phyloP scores from a whole-genome alignment of 2,113 vertebrate genomes.

The Entomyzon cyanotis region DNA sequence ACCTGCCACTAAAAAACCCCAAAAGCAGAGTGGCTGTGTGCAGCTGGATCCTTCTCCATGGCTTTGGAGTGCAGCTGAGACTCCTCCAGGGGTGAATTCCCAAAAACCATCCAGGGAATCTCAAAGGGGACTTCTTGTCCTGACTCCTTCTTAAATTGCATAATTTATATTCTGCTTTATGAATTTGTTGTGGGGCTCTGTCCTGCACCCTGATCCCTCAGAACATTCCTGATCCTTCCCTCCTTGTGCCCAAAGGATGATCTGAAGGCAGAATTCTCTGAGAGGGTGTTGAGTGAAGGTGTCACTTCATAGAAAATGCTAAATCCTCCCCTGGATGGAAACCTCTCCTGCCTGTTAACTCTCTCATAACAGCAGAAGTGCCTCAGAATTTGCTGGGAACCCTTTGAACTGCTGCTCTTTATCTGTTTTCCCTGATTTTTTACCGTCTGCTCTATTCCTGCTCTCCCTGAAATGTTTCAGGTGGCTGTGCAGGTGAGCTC shows the following conservation, averaged over 20 bases:
- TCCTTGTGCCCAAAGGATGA: neutral
- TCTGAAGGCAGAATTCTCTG: neutral
- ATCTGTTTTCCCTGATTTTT: neutral
- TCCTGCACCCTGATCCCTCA: neutral
- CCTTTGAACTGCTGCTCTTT: neutral
- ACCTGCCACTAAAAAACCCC: neutral
- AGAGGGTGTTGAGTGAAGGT: neutral
- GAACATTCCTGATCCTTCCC: neutral
- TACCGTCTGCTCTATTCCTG: neutral
- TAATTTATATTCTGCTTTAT: accelerated
- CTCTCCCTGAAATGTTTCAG: neutral
- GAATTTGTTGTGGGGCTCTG: neutral
- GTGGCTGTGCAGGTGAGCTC: neutral
- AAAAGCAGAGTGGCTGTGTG: neutral
- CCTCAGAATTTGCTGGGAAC: neutral
- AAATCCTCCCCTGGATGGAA: neutral
- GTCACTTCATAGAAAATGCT: neutral
- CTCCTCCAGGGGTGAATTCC: neutral
- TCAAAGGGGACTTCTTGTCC: neutral
- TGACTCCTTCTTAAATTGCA: neutral
- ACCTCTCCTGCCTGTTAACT: neutral
- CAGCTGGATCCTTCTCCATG: neutral
- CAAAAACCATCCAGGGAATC: neutral
- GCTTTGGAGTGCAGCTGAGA: neutral
- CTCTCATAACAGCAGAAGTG: neutral